Base-by-base conservation (phyloP, 2,113 vertebrate genomes). In the Dissostichus mawsoni region DNA sequence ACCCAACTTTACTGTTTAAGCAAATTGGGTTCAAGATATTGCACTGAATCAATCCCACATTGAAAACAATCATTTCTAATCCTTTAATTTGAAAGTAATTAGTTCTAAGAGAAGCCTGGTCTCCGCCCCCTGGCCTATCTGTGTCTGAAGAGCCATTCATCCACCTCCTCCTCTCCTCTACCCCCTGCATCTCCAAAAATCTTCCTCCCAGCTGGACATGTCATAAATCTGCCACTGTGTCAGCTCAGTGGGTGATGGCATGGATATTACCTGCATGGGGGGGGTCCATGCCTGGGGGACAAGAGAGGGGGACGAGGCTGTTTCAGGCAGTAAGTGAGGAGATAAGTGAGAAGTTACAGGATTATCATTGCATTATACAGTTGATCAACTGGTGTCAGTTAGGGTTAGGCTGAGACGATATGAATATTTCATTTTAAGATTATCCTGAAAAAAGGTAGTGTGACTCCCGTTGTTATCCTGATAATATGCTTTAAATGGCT, bases 201-300 rank as follows among this genome's bases (percentile, higher is more conserved):
- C 81, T 83, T 81, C 74, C 82, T 82, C 95, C 86, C 94, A 90
- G 94, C 90, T 90, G 87, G 94, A 92, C 16, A 57, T 79, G 91
- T 89, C 92, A 94, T 93, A 95, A 94, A 95, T 92, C 93, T 94
- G 93, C 87, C 93, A 92, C 68, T 33, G 74, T 61, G 69, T 80
- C 75, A 75, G 78, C 62, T 80, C 69, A 83, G 89, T 91, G 91
- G 92, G 68, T 89, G 92, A 94, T 91, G 87, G 86, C 76, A 82
- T 88, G 93, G 91, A 90, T 92, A 92, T 90, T 89, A 69, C 74
- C 84, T 82, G 74, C 83, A 86, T 77, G 76, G 80, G 92, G 76
- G 92, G 90, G 92, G 89, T 87, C 82, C 45, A 12, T 58, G 85
- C 77, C 84, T 69, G 63, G 7, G 65, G 74, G 29, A 29, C 29